A percentile compares a stretch with the other conserved stretches of the same genome.
Conservation (phyloP, 2,888 invertebrate species). For the Drosophila mayaguana region DNA sequence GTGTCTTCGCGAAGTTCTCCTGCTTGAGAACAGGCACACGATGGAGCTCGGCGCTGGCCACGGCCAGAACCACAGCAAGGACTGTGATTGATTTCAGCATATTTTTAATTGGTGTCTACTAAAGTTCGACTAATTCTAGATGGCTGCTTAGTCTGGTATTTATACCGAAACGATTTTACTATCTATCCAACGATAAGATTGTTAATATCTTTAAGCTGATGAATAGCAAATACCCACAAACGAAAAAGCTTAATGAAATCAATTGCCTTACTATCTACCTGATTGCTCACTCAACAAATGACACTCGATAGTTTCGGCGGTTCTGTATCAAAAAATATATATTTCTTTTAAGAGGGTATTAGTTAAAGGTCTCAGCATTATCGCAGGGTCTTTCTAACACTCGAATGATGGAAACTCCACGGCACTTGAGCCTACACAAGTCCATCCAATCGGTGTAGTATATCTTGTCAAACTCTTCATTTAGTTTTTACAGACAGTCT, state of each 20-base stretch:
- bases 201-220: slow-evolving; percentile 33
- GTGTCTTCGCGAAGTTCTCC: slow-evolving; percentile 69
- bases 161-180: slow-evolving; percentile 36
- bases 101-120: slow-evolving; percentile 55
- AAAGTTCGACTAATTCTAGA: slow-evolving; percentile 56
- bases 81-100: slow-evolving; percentile 60
- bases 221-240: neutral
- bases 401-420: slow-evolving; percentile 2
- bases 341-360: slow-evolving; percentile 14
- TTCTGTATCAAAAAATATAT: neutral
- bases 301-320: neutral
- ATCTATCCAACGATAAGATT: slow-evolving; percentile 48
- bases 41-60: slow-evolving; percentile 71
- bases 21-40: slow-evolving; percentile 72
- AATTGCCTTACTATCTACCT: slow-evolving; percentile 39
- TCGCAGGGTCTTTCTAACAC: slow-evolving; percentile 8
- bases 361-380: neutral
- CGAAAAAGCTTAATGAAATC: neutral
- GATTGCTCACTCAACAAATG: slow-evolving; percentile 6
- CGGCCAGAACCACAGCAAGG: slow-evolving; percentile 62
- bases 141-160: slow-evolving; percentile 32
- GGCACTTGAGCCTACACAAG: neutral
- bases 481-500: neutral
- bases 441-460: neutral
- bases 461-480: slow-evolving; percentile 7